These are phyloP conservation scores for Halcyon senegalensis DNA, from an alignment of 2,113 vertebrate genomes.

Conservation along the genomic window DNA sequence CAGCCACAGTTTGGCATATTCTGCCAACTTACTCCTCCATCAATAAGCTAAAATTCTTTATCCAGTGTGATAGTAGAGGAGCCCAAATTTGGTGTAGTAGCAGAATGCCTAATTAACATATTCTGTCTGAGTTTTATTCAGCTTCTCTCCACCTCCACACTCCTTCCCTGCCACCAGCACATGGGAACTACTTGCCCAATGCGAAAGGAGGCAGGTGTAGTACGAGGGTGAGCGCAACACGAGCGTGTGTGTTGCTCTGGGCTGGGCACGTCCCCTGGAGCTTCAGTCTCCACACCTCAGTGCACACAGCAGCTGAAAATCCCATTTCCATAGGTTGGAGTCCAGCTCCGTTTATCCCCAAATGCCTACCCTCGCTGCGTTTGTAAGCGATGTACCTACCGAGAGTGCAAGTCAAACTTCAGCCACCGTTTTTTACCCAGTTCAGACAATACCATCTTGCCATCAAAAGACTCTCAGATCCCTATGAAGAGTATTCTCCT, in stretches of 20 bases:
- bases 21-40: background rate
- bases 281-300: background rate
- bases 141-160: background rate
- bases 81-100: background rate
- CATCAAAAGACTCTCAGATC: background rate
- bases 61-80: background rate
- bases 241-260: accelerated
- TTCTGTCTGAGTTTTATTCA: background rate
- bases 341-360: background rate
- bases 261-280: background rate
- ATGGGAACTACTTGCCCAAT: background rate
- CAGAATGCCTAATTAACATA: background rate
- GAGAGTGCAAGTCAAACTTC: background rate
- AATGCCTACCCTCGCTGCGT: background rate
- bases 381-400: background rate
- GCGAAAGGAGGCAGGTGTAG: background rate
- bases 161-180: background rate
- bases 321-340: background rate
- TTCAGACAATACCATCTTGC: background rate
- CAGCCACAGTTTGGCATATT: background rate
- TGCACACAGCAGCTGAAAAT: background rate
- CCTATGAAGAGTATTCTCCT: background rate
- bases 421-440: background rate
- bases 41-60: background rate
- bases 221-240: accelerated